phyloP scores from a whole-genome alignment of 2,888 invertebrate genomes.

The Stenolophus ochropezus region DNA sequence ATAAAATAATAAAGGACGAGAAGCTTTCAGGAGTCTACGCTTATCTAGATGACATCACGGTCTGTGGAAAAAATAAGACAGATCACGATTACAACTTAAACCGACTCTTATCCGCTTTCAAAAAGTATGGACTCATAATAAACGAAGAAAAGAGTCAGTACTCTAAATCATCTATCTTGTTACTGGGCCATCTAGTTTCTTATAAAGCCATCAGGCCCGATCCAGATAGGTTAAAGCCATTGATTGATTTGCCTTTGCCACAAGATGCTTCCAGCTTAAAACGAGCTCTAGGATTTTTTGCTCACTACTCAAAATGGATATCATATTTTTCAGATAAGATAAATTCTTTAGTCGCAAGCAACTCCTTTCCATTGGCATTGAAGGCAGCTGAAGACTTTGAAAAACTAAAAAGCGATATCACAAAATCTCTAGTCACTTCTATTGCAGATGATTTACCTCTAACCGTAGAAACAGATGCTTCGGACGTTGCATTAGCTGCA shows the following conservation, averaged over 20 bases:
- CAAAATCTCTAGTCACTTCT: no score
- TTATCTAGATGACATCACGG: constrained; percentile 59
- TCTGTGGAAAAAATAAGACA: constrained; percentile 59
- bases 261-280: background rate
- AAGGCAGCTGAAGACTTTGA: background rate
- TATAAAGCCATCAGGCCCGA: background rate
- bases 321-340: background rate
- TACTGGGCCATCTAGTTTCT: background rate
- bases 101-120: background rate
- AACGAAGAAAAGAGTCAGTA: background rate
- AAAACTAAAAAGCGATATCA: no score
- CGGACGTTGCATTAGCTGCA: no score
- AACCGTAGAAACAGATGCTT: no score
- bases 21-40: constrained; percentile 32
- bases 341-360: background rate
- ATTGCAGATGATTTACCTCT: constrained; percentile 12
- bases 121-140: background rate
- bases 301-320: background rate
- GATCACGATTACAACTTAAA: constrained; percentile 59
- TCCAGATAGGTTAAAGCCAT: background rate
- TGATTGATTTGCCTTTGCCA: background rate
- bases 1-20: background rate
- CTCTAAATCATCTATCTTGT: background rate
- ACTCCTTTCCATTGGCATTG: background rate
- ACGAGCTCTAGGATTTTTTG: background rate